phyloP scores from a whole-genome alignment of 2,113 vertebrate species.

The Corythornis vintsioides region DNA sequence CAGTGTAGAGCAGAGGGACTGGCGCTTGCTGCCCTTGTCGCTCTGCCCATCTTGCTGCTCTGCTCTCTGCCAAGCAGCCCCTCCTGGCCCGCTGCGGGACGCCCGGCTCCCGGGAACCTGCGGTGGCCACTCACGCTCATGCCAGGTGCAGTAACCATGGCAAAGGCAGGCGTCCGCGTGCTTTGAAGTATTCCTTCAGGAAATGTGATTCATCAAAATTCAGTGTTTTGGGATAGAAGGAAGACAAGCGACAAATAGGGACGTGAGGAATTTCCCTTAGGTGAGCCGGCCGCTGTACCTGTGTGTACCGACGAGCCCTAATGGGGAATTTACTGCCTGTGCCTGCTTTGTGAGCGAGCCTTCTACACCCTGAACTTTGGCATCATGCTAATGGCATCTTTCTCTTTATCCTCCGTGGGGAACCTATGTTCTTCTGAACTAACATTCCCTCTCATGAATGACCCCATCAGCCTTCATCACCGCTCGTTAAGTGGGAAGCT shows the following conservation, averaged over 20 bases:
- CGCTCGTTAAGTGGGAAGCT: constrained; percentile 24
- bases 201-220: not conserved
- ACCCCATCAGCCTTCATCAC: not conserved
- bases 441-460: not conserved
- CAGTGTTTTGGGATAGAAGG: not conserved
- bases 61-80: not conserved
- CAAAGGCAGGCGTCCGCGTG: not conserved
- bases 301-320: not conserved
- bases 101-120: not conserved
- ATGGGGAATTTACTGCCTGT: not conserved
- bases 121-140: accelerated
- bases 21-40: not conserved
- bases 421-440: not conserved
- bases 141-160: accelerated
- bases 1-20: not conserved
- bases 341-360: not conserved
- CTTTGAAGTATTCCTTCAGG: not conserved
- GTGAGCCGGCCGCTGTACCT: not conserved
- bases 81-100: not conserved
- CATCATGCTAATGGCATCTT: not conserved
- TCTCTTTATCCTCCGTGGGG: not conserved
- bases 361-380: not conserved
- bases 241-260: not conserved
- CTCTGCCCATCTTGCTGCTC: not conserved
- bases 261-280: not conserved